Percentiles rank a stretch among this genome's conserved stretches.
These are phyloP conservation scores for Coendou prehensilis DNA, from an alignment of 2,797 vertebrate species.

Conservation along the genomic window DNA sequence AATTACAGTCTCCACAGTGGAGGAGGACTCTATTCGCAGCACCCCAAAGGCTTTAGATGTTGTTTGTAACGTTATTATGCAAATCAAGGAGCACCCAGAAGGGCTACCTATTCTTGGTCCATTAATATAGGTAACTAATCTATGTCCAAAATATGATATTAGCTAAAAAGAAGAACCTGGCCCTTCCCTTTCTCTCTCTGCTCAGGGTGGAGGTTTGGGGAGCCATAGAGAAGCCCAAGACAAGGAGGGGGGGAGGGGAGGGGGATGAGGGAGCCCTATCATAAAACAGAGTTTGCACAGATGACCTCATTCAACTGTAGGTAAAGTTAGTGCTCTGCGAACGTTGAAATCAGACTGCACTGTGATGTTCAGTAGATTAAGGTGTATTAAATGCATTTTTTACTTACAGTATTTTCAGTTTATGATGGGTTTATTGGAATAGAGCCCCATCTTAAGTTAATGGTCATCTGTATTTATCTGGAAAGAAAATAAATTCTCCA, in stretches of 20 bases:
- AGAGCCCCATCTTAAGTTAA: not conserved
- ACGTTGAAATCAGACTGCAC: not conserved
- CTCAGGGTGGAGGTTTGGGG: not conserved
- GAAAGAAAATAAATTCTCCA: constrained; percentile 12
- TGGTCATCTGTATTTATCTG: constrained; percentile 6
- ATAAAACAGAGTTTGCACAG: not conserved
- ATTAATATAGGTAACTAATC: not conserved
- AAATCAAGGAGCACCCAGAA: not conserved
- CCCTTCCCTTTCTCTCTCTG: no score
- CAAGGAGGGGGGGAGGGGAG: not conserved
- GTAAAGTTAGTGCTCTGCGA: not conserved
- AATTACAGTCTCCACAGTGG: not conserved
- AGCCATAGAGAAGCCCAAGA: not conserved
- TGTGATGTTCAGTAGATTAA: not conserved
- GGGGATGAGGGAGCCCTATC: not conserved
- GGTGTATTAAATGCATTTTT: not conserved
- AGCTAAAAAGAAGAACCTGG: not conserved
- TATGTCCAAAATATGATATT: not conserved
- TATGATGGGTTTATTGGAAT: not conserved
- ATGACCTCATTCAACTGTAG: not conserved
- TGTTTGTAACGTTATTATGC: not conserved
- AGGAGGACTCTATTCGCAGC: not conserved
- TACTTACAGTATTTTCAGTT: not conserved
- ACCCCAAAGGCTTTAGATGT: not conserved
- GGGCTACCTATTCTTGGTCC: not conserved